Percentiles rank a stretch among this genome's conserved stretches.
phyloP scores from a whole-genome alignment of 2,113 vertebrate species.

The Thalassoma bifasciatum region DNA sequence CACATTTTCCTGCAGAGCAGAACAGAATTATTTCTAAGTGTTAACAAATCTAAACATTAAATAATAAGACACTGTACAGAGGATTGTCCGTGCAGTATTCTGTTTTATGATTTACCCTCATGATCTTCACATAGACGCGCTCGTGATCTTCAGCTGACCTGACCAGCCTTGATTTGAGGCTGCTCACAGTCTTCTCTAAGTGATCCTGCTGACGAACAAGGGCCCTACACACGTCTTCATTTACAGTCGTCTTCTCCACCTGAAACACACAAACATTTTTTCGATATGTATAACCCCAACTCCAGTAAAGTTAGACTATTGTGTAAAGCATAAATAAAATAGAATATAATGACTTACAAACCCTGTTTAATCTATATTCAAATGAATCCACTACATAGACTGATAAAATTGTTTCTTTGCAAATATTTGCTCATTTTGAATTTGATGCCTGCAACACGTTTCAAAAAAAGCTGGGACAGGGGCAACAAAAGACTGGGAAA shows the following conservation, averaged over 20 bases:
- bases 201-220: constrained; percentile 84
- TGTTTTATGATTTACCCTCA: constrained; percentile 83
- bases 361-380: no score
- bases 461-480: no score
- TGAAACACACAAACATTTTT: constrained; percentile 52
- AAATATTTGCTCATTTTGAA: no score
- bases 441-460: no score
- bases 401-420: no score
- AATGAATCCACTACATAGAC: no score
- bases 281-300: neutral
- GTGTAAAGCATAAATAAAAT: no score
- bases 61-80: neutral
- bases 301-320: no score
- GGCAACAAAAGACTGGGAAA: no score
- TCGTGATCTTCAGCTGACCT: constrained; percentile 86
- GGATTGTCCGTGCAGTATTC: neutral
- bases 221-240: constrained; percentile 85
- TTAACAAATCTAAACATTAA: neutral
- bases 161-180: constrained; percentile 84
- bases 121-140: constrained; percentile 82
- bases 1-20: constrained; percentile 74
- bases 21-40: neutral
- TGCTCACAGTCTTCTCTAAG: constrained; percentile 86
- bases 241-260: constrained; percentile 83
- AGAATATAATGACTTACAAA: no score